Evolutionary conservation across 2,888 invertebrate species (phyloP).

Genomic region (Sminthurinus aureus): DNA sequence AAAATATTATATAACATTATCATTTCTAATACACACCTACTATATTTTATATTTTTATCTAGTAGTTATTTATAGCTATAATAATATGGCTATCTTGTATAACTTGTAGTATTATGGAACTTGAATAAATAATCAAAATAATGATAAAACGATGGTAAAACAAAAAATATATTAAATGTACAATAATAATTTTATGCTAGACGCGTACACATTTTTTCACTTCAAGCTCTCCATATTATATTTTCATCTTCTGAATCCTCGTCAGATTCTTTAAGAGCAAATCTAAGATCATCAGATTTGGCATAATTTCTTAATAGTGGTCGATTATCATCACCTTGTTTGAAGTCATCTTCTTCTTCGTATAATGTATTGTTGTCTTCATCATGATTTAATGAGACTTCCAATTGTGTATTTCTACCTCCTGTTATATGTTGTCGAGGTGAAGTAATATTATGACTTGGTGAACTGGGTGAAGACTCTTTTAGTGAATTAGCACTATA

Average conservation of each 20-base stretch:
- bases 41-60: too few species aligned
- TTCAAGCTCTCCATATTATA: constrained; percentile 37
- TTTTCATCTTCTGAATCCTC: constrained; percentile 34
- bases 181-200: too few species aligned
- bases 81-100: too few species aligned
- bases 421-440: not conserved
- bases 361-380: constrained; percentile 12
- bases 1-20: too few species aligned
- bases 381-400: not conserved
- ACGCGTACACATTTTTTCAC: not conserved
- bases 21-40: too few species aligned
- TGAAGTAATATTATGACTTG: not conserved
- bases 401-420: not conserved
- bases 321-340: constrained; percentile 24
- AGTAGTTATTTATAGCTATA: too few species aligned
- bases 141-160: too few species aligned
- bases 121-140: too few species aligned
- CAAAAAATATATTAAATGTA: too few species aligned
- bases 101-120: too few species aligned
- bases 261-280: not conserved
- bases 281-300: constrained; percentile 5
- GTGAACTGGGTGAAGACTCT: not conserved
- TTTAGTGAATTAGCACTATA: constrained; percentile 49
- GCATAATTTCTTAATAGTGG: constrained; percentile 20
- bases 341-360: constrained; percentile 16